Conservation (phyloP, 2,113 vertebrate genomes). For the Carlito syrichta region DNA sequence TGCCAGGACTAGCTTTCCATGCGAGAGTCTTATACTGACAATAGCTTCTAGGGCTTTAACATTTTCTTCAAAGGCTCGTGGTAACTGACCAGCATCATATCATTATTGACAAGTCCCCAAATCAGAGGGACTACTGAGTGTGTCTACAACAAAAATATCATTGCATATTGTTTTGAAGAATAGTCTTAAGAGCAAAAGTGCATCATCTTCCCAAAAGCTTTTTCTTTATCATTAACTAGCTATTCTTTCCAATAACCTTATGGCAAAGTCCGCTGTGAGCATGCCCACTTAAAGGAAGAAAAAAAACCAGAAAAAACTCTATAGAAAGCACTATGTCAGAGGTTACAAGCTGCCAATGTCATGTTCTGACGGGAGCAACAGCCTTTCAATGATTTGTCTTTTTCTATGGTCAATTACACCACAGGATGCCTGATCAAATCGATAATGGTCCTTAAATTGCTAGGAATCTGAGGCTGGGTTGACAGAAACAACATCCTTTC, state of each 20-base stretch:
- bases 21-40: background rate
- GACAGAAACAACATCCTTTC: background rate
- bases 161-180: background rate
- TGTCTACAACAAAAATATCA: background rate
- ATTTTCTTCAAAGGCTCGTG: background rate
- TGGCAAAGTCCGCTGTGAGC: background rate
- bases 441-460: background rate
- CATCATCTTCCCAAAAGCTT: background rate
- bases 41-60: background rate
- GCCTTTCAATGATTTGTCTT: background rate
- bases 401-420: background rate
- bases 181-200: background rate
- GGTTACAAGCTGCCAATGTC: background rate
- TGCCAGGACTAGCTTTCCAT: background rate
- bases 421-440: background rate
- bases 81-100: background rate
- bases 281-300: background rate
- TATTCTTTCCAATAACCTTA: conserved; percentile 1
- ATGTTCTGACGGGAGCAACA: background rate
- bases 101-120: background rate
- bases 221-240: background rate
- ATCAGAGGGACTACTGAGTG: background rate
- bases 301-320: background rate
- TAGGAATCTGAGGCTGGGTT: background rate
- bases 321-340: background rate